Conservation (phyloP, 2,888 invertebrate species). For the Cheilosia variabilis region DNA sequence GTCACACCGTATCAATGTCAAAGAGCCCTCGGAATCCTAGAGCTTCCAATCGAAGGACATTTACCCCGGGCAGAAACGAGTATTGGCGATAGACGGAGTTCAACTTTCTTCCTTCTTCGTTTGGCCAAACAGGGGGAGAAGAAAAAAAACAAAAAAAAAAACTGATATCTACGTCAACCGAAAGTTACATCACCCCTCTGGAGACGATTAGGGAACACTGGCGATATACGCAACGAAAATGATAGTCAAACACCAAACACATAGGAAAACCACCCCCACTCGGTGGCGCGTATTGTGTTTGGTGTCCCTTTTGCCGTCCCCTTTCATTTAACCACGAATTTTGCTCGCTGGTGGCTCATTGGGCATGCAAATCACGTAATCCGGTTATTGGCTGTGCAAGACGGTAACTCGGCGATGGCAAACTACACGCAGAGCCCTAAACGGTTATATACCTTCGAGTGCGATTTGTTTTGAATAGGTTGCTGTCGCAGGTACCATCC, state of each 20-base stretch:
- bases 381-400: slow-evolving; percentile 69
- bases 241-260: slow-evolving; percentile 11
- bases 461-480: slow-evolving; percentile 16
- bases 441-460: slow-evolving; percentile 18
- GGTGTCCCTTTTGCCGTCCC: slow-evolving; percentile 55
- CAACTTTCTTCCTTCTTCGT: slow-evolving; percentile 1
- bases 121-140: not conserved
- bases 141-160: not conserved
- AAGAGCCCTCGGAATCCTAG: slow-evolving; percentile 24
- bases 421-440: slow-evolving; percentile 23
- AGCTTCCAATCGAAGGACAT: slow-evolving; percentile 42
- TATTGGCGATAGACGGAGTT: slow-evolving; percentile 4
- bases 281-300: not conserved
- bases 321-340: slow-evolving; percentile 51
- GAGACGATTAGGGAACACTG: slow-evolving; percentile 58
- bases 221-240: slow-evolving; percentile 6
- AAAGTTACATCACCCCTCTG: slow-evolving; percentile 58
- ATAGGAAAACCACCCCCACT: slow-evolving; percentile 6
- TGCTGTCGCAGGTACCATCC: not conserved
- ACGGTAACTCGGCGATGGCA: slow-evolving; percentile 17
- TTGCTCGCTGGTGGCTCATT: slow-evolving; percentile 40
- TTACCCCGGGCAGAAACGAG: not conserved
- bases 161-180: slow-evolving; percentile 39
- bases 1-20: slow-evolving; percentile 53
- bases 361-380: slow-evolving; percentile 72